Evolutionary conservation across 2,113 vertebrate species (phyloP).

Genomic region (Vicugna pacos): DNA sequence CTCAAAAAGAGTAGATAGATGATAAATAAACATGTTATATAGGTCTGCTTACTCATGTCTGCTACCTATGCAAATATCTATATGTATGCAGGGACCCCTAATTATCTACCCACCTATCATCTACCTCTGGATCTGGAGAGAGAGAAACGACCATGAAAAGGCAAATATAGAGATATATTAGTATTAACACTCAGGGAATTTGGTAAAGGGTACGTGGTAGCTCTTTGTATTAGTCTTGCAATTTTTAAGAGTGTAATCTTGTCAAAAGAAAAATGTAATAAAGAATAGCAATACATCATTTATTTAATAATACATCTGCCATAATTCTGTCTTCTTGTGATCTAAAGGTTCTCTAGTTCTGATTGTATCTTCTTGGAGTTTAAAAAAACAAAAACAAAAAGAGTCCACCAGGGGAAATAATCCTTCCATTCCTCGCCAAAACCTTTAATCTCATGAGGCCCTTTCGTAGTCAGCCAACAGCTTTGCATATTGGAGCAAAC

Average conservation of each 20-base stretch:
- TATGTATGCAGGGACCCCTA: neutral
- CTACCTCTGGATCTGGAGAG: neutral
- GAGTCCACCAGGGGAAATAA: rapidly evolving
- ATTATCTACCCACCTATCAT: neutral
- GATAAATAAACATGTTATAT: neutral
- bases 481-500: neutral
- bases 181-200: neutral
- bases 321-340: neutral
- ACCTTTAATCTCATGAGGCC: neutral
- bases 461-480: neutral
- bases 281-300: neutral
- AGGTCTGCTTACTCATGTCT: neutral
- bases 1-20: neutral
- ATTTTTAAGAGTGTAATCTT: neutral
- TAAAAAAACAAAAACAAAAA: neutral
- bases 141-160: neutral
- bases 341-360: neutral
- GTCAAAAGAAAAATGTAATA: neutral
- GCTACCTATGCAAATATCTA: neutral
- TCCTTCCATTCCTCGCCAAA: neutral
- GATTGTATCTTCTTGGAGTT: neutral
- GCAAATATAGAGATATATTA: neutral
- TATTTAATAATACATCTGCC: neutral
- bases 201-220: neutral
- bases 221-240: neutral